phyloP scores from a whole-genome alignment of 2,113 vertebrate species.

The Pampusana beccarii region DNA sequence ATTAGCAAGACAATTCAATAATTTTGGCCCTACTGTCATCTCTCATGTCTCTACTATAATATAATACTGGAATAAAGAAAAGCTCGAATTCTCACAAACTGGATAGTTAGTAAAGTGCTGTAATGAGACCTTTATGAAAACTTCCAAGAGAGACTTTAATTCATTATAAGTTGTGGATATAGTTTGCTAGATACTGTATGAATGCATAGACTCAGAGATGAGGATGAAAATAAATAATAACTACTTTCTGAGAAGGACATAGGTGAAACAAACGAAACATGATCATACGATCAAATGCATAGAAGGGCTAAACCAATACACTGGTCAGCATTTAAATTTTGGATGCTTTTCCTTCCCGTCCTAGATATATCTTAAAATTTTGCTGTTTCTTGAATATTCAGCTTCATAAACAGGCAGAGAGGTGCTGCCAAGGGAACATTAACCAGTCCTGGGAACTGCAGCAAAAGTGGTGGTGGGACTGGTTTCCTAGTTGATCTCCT shows the following conservation, averaged over 20 bases:
- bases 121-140: not conserved
- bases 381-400: not conserved
- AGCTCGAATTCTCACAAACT: not conserved
- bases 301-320: not conserved
- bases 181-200: not conserved
- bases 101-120: not conserved
- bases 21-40: not conserved
- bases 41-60: not conserved
- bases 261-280: not conserved
- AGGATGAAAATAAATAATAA: not conserved
- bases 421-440: not conserved
- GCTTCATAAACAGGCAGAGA: not conserved
- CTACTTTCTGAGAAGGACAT: not conserved
- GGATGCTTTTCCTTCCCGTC: not conserved
- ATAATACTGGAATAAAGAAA: not conserved
- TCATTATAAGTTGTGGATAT: not conserved
- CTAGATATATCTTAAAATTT: not conserved
- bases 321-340: not conserved
- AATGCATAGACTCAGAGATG: not conserved
- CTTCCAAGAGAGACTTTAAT: not conserved
- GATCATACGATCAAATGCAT: not conserved
- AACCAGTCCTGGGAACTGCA: not conserved
- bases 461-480: not conserved
- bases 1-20: not conserved
- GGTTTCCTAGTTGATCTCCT: fast-evolving